phyloP scores from a whole-genome alignment of 2,797 vertebrate species.

The Phoebastria nigripes region DNA sequence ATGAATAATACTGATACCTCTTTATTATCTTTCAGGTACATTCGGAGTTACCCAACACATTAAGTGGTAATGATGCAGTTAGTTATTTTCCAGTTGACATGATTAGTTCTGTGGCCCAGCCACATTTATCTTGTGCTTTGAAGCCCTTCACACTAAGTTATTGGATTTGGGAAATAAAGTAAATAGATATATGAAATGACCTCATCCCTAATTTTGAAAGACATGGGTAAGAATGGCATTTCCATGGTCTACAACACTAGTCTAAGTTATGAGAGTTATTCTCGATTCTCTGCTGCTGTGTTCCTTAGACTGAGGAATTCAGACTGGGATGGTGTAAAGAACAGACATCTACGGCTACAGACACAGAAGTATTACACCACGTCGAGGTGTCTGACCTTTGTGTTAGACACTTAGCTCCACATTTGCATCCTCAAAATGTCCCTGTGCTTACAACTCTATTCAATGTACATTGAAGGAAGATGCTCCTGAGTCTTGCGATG shows the following conservation, averaged over 20 bases:
- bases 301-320: background rate
- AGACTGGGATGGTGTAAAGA: background rate
- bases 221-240: background rate
- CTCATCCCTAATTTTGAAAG: constrained; percentile 28
- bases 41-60: constrained; percentile 53
- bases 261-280: background rate
- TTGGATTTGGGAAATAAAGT: constrained; percentile 51
- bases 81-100: constrained; percentile 70
- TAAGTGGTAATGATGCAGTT: constrained; percentile 71
- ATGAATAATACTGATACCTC: constrained; percentile 69
- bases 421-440: background rate
- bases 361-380: background rate
- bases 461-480: background rate
- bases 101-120: constrained; percentile 51
- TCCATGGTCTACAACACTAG: background rate
- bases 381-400: background rate
- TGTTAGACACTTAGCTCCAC: background rate
- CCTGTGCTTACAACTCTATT: background rate
- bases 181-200: constrained; percentile 17
- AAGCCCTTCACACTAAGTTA: constrained; percentile 54
- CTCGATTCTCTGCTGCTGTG: background rate
- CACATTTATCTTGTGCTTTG: constrained; percentile 60
- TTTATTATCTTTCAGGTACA: constrained; percentile 75
- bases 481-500: background rate
- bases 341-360: background rate